phyloP scores from a whole-genome alignment of 2,888 invertebrate species.

The Aromia moschata region DNA sequence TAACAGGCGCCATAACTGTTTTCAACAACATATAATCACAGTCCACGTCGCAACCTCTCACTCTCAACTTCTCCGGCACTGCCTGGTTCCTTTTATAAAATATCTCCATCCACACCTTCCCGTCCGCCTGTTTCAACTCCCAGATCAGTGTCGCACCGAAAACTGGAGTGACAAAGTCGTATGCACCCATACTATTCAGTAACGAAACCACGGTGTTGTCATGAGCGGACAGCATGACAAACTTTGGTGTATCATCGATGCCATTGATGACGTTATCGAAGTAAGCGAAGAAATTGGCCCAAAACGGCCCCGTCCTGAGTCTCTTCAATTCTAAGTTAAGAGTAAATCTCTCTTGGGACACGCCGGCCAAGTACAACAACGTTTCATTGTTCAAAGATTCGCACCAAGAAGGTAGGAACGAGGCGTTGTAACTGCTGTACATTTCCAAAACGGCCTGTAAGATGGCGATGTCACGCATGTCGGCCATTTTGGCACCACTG shows the following conservation, averaged over 20 bases:
- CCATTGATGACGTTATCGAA: not conserved
- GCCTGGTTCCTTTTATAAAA: constrained; percentile 2
- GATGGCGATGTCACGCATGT: constrained; percentile 60
- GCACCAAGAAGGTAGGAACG: constrained; percentile 10
- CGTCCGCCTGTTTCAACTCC: constrained; percentile 67
- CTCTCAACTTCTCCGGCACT: not conserved
- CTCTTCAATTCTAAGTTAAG: not conserved
- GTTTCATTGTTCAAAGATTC: not conserved
- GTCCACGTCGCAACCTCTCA: constrained; percentile 12
- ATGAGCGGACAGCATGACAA: constrained; percentile 78
- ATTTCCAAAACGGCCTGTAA: constrained; percentile 61
- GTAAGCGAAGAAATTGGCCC: not conserved
- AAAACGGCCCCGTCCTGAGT: constrained; percentile 1
- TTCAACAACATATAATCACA: not conserved
- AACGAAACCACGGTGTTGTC: constrained; percentile 78
- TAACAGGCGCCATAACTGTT: not conserved
- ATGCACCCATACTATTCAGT: constrained; percentile 73
- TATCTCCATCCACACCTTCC: not conserved
- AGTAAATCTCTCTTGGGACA: not conserved
- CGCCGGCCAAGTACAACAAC: not conserved
- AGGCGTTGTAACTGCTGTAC: not conserved
- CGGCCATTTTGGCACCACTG: constrained; percentile 67
- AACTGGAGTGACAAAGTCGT: constrained; percentile 70
- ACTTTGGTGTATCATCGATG: constrained; percentile 61
- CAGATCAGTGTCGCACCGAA: constrained; percentile 73